Conservation (phyloP, 1,140 invertebrate species). For the Neodiprion lecontei region DNA sequence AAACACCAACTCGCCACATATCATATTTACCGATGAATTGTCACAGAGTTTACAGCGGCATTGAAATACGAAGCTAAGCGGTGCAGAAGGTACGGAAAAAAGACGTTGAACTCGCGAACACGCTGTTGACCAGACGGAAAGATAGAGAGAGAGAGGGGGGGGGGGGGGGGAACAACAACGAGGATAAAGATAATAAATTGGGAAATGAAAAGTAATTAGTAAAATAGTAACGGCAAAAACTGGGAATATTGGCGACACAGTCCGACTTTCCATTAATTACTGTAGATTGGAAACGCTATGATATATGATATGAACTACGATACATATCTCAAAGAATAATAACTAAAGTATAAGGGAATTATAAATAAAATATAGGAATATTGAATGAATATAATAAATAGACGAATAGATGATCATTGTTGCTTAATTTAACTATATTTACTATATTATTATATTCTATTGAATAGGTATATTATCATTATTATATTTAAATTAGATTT, state of each 20-base stretch:
- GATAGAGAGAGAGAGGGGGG: conserved; percentile 15
- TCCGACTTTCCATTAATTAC: too few relatives aligned
- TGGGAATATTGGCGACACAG: too few relatives aligned
- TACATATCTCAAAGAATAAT: conserved; percentile 65
- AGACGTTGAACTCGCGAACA: neutral
- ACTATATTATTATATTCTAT: conserved; percentile 61
- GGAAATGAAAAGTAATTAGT: conserved; percentile 14
- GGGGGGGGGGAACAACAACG: conserved; percentile 23
- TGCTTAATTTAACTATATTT: conserved; percentile 62
- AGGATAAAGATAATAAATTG: conserved; percentile 29
- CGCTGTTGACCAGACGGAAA: neutral
- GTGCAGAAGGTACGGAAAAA: too few relatives aligned
- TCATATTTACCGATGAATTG: neutral
- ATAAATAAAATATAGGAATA: conserved; percentile 34
- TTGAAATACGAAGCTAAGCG: conserved; percentile 14
- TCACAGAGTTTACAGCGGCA: neutral
- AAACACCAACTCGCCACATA: conserved; percentile 4
- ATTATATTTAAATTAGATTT: conserved; percentile 36
- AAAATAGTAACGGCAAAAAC: conserved; percentile 14
- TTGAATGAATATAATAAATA: conserved; percentile 30
- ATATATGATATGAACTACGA: conserved; percentile 46
- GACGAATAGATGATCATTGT: conserved; percentile 54
- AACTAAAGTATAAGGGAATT: conserved; percentile 59
- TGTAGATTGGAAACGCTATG: conserved; percentile 26
- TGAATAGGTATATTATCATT: conserved; percentile 55